Percentiles rank a stretch among this genome's conserved stretches.
Conservation (phyloP, 2,113 vertebrate species). For the Cyprinodon brontotheroides region DNA sequence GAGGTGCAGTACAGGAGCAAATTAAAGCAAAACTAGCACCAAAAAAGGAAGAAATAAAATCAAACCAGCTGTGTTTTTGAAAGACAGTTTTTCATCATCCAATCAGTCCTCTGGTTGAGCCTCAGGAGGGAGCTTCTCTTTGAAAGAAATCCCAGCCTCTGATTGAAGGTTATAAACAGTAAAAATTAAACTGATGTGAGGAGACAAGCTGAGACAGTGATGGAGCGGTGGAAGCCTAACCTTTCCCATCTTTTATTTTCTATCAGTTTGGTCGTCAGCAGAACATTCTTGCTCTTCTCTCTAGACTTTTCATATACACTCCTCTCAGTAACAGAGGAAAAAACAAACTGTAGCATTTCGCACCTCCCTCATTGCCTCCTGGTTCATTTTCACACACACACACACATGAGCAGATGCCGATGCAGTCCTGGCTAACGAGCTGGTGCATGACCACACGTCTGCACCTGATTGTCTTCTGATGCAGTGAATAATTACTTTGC, state of each 20-base stretch:
- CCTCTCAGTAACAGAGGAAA: constrained; percentile 62
- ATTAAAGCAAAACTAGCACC: constrained; percentile 28
- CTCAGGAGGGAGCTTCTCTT: constrained; percentile 46
- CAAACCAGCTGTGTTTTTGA: constrained; percentile 66
- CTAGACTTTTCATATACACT: constrained; percentile 60
- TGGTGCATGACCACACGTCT: constrained; percentile 16
- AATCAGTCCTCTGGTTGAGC: constrained; percentile 50
- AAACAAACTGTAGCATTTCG: constrained; percentile 70
- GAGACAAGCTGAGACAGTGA: constrained; percentile 59
- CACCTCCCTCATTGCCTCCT: constrained; percentile 37
- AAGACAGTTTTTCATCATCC: constrained; percentile 71
- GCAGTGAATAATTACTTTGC: constrained; percentile 80
- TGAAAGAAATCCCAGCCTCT: constrained; percentile 33
- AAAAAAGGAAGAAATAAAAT: constrained; percentile 17
- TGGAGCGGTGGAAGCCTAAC: constrained; percentile 60
- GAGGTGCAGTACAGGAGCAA: constrained; percentile 20
- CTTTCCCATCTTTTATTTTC: constrained; percentile 60
- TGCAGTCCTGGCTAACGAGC: constrained; percentile 14
- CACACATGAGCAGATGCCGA: constrained; percentile 14
- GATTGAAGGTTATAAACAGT: constrained; percentile 56
- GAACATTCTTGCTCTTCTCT: constrained; percentile 37
- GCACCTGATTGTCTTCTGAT: constrained; percentile 66
- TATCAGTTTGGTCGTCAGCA: constrained; percentile 30
- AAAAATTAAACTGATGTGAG: constrained; percentile 12
- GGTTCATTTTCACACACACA: constrained; percentile 32